phyloP scores from a whole-genome alignment of 2,888 invertebrate genomes.

The Standfussiana lucernea region DNA sequence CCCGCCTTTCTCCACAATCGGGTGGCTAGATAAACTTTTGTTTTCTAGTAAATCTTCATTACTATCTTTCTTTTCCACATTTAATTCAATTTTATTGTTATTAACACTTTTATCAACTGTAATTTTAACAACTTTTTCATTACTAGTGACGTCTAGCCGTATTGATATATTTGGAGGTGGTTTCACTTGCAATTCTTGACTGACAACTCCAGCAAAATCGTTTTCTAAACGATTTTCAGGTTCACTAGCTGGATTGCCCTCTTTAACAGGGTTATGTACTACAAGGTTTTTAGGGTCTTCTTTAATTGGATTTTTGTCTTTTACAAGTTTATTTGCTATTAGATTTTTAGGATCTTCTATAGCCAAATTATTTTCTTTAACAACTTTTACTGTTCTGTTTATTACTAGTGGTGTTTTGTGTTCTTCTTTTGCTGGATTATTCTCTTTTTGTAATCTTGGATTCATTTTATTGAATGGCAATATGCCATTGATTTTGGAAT shows the following conservation, averaged over 20 bases:
- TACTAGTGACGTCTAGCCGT: slow-evolving; percentile 78
- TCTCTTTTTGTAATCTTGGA: slow-evolving; percentile 84
- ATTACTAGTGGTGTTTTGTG: slow-evolving; percentile 20
- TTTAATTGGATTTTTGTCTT: slow-evolving; percentile 80
- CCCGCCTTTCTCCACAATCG: slow-evolving; percentile 65
- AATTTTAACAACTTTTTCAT: slow-evolving; percentile 80
- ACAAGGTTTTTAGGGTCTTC: slow-evolving; percentile 69
- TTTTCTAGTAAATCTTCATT: slow-evolving; percentile 49
- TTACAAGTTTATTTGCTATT: slow-evolving; percentile 71
- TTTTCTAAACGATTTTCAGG: slow-evolving; percentile 63
- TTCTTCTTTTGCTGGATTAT: slow-evolving; percentile 80
- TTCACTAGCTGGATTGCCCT: slow-evolving; percentile 71
- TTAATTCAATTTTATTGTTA: slow-evolving; percentile 45
- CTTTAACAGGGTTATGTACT: slow-evolving; percentile 77
- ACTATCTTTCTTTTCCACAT: slow-evolving; percentile 24
- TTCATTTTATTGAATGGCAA: slow-evolving; percentile 66
- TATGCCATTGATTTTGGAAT: slow-evolving; percentile 78
- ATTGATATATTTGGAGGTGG: slow-evolving; percentile 76
- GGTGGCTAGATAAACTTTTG: slow-evolving; percentile 52
- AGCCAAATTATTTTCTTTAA: slow-evolving; percentile 83
- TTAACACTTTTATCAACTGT: slow-evolving; percentile 67
- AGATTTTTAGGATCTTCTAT: slow-evolving; percentile 72
- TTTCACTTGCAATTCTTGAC: slow-evolving; percentile 21
- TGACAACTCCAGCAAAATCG: slow-evolving; percentile 4
- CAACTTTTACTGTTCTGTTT: slow-evolving; percentile 54